Evolutionary conservation across 2,113 vertebrate species (phyloP).

Genomic region (Sakesphorus luctuosus): DNA sequence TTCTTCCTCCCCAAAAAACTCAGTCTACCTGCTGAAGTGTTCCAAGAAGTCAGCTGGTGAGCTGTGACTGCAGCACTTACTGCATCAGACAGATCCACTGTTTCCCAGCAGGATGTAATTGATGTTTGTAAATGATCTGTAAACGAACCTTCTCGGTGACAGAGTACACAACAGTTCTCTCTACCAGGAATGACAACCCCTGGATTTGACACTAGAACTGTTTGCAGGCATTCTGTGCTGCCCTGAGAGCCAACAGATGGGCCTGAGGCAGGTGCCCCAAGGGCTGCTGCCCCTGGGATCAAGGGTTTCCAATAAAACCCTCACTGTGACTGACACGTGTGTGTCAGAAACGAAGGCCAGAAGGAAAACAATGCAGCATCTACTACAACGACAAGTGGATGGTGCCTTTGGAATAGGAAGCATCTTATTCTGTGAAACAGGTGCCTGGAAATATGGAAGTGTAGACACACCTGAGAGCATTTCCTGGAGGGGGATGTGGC

Average conservation of each 20-base stretch:
- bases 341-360: neutral
- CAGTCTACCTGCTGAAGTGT: neutral
- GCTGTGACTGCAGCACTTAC: neutral
- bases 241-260: neutral
- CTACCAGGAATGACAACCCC: neutral
- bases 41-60: neutral
- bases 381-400: neutral
- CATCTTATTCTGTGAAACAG: neutral
- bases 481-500: neutral
- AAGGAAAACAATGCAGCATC: neutral
- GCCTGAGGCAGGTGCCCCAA: neutral
- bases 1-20: neutral
- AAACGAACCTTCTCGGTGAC: neutral
- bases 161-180: neutral
- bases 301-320: neutral
- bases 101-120: neutral
- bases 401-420: neutral
- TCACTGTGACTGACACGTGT: neutral
- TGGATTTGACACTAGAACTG: neutral
- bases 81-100: neutral
- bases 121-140: neutral
- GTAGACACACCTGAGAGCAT: rapidly evolving
- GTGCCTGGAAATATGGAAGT: neutral
- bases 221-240: neutral
- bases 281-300: neutral